A percentile compares a stretch with the other conserved stretches of the same genome.
Conservation (phyloP, 2,113 vertebrate species). For the Oxyura jamaicensis region DNA sequence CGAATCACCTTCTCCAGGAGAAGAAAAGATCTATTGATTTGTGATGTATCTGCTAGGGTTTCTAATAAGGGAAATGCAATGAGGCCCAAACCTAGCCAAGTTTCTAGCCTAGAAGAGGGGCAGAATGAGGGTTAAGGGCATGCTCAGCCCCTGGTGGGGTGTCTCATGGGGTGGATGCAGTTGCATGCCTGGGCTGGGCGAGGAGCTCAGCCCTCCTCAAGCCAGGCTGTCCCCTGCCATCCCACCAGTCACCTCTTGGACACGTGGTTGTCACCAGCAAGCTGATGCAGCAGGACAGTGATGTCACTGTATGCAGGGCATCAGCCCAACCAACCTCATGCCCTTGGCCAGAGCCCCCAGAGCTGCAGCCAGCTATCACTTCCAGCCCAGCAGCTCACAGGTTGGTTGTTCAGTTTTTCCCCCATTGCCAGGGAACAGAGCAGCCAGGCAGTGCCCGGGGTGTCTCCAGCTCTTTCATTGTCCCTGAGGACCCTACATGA, state of each 20-base stretch:
- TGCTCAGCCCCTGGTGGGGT: not conserved
- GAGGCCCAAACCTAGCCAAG: not conserved
- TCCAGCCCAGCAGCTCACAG: rapidly evolving
- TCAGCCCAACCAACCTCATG: not conserved
- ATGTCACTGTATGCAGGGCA: not conserved
- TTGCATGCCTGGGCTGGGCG: not conserved
- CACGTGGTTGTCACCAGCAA: not conserved
- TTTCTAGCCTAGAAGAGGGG: rapidly evolving
- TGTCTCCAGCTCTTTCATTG: rapidly evolving
- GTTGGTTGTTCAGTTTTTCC: not conserved
- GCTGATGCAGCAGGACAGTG: not conserved
- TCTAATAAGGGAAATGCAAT: not conserved
- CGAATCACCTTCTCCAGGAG: not conserved
- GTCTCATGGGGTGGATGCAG: not conserved
- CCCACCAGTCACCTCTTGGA: not conserved
- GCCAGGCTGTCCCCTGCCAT: not conserved
- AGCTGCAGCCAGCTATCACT: rapidly evolving
- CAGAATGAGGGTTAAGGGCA: not conserved
- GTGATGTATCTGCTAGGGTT: not conserved
- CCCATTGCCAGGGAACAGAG: not conserved
- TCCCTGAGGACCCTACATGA: not conserved
- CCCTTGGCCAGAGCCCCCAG: not conserved
- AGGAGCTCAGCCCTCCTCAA: not conserved
- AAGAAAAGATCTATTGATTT: not conserved
- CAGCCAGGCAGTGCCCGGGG: not conserved